Evolutionary conservation across 1,140 invertebrate species (phyloP).

Genomic region (Xylocopa sonorina): DNA sequence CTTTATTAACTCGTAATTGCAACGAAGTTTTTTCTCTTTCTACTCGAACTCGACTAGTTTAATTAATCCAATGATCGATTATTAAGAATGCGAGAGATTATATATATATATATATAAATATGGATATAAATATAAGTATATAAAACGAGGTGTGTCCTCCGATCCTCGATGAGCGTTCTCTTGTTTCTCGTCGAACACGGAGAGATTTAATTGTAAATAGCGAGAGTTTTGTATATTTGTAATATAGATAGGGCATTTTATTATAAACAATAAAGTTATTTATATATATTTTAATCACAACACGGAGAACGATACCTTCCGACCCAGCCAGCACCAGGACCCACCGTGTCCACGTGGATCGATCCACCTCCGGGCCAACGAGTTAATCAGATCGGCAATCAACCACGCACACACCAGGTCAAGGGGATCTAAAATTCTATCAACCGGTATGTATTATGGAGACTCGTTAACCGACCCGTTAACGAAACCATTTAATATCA

Average conservation of each 20-base stretch:
- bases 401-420: not conserved
- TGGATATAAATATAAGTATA: conserved; percentile 30
- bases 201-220: conserved; percentile 65
- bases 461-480: conserved; percentile 1
- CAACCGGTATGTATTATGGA: conserved; percentile 52
- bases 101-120: conserved; percentile 24
- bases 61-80: conserved; percentile 64
- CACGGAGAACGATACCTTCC: conserved; percentile 35
- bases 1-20: conserved; percentile 65
- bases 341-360: not conserved
- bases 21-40: conserved; percentile 69
- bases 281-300: conserved; percentile 72
- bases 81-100: conserved; percentile 46
- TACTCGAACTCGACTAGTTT: conserved; percentile 66
- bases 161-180: conserved; percentile 30
- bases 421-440: conserved; percentile 43
- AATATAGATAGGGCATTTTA: conserved; percentile 71
- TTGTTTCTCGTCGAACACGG: conserved; percentile 35
- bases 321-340: conserved; percentile 11
- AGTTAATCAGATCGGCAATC: conserved; percentile 16
- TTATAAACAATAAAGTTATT: conserved; percentile 72
- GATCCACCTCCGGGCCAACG: not conserved
- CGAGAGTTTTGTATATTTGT: conserved; percentile 70
- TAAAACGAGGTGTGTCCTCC: conserved; percentile 23
- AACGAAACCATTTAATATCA: conserved; percentile 24